A percentile compares a stretch with the other conserved stretches of the same genome.
phyloP scores from a whole-genome alignment of 2,888 invertebrate species.

The Agrenia bidenticulata region DNA sequence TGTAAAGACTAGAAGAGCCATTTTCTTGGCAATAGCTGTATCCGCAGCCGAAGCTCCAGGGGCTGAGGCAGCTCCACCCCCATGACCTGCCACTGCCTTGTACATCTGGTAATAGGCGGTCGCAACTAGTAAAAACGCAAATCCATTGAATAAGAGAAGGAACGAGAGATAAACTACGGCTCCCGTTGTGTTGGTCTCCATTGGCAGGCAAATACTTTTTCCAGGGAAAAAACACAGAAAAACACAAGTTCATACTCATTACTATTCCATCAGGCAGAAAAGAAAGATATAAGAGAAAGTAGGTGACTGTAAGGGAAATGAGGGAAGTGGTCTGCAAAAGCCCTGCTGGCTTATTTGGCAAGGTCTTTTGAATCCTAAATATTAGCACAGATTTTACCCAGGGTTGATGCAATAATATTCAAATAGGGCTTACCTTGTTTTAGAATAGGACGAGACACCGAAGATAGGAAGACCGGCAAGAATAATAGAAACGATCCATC shows the following conservation, averaged over 20 bases:
- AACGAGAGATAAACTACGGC: conserved; percentile 69
- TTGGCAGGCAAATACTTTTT: conserved; percentile 81
- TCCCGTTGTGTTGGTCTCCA: conserved; percentile 70
- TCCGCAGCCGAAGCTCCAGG: conserved; percentile 62
- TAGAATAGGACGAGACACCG: conserved; percentile 84
- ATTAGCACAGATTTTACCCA: too few relatives aligned
- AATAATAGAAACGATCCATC: conserved; percentile 75
- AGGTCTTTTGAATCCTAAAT: too few relatives aligned
- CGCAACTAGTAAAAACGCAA: conserved; percentile 80
- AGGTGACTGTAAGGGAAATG: not conserved
- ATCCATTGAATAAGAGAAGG: conserved; percentile 72
- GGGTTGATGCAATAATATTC: too few relatives aligned
- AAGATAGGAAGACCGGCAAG: conserved; percentile 78
- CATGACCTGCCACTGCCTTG: conserved; percentile 63
- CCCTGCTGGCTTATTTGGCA: too few relatives aligned
- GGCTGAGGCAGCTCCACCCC: conserved; percentile 38
- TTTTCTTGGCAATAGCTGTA: conserved; percentile 79
- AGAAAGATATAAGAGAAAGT: conserved; percentile 8
- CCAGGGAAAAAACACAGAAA: not conserved
- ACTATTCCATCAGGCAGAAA: not conserved
- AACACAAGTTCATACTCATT: conserved; percentile 1
- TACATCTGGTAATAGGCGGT: conserved; percentile 85
- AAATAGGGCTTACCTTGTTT: conserved; percentile 65
- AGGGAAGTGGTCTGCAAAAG: conserved; percentile 1
- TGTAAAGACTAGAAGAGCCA: conserved; percentile 84